Evolutionary conservation across 2,113 vertebrate species (phyloP), one percentile per base, ranked within the genome.

Genomic region (Gallinago undulata): DNA sequence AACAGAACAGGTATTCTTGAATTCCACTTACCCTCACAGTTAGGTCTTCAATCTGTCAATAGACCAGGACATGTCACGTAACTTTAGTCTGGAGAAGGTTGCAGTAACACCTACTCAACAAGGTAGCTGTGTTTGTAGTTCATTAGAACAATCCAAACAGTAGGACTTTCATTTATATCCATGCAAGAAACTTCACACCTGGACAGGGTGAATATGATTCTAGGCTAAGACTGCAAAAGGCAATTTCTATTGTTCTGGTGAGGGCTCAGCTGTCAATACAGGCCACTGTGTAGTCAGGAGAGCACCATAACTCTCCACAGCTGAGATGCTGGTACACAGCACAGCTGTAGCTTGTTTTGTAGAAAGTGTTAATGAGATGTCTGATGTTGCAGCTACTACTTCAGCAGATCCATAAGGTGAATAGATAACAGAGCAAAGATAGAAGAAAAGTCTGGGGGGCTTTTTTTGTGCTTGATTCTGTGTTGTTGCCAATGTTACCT

Each of bases 371-470:
- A 51, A 51, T 47, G 19, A 76, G 33, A 41, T 21, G 7, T 15
- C 57, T 84, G 45, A 70, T 50, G 7, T 31, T 69, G 6, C 7
- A 18, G 8, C 17, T 72, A 21, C 4, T 80, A 22, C 10, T 80
- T 41, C 33, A 51, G 41, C 30, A 80, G 30, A 41, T 30, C 28
- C 0, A 0, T 23, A 62, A 14, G 5, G 5, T 48, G 10, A n/a
- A 56, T 6, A 70, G 16, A 43, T 21, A 81, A 37, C 10, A 3
- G 30, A 51, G 45, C 7, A 67, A 86, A 89, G 33, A 50, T 5
- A 62, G 35, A 85, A 19, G 4, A 70, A 84, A 60, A 80, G 8
- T 45, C 45, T 70, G 12, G 19, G 13, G 11, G 39, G 84, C 6
- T 48, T 69, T 48, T 69, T 90, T 10, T 64, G 6, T 56, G 39